A percentile compares a stretch with the other conserved stretches of the same genome.
Evolutionary conservation across 2,113 vertebrate species (phyloP).

Genomic region (Climacteris rufus): DNA sequence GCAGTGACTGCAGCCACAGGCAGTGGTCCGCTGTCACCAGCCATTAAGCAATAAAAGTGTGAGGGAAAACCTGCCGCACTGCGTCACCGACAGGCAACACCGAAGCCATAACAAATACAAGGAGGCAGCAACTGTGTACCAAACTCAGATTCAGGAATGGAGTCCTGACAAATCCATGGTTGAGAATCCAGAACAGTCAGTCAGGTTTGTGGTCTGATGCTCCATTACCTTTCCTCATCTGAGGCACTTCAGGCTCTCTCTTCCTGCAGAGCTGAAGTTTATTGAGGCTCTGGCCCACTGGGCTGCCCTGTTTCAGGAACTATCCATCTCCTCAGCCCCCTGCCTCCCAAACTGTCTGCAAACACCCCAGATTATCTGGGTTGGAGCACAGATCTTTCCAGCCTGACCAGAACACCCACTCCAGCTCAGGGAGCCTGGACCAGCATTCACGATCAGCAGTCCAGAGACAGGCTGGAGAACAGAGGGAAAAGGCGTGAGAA

Average conservation of each 20-base stretch:
- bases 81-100: not conserved
- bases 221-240: not conserved
- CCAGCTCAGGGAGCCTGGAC: not conserved
- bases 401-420: not conserved
- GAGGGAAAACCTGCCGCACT: not conserved
- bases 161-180: not conserved
- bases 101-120: not conserved
- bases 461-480: not conserved
- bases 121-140: not conserved
- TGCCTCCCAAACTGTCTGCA: not conserved
- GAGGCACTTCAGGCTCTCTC: not conserved
- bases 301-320: not conserved
- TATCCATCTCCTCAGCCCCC: not conserved
- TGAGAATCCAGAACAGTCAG: not conserved
- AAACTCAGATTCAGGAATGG: not conserved
- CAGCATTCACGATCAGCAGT: not conserved
- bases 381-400: not conserved
- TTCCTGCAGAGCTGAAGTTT: not conserved
- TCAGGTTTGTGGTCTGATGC: not conserved
- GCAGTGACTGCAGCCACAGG: not conserved
- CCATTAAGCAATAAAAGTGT: not conserved
- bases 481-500: not conserved
- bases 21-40: not conserved
- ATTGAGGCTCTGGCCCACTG: not conserved
- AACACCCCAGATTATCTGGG: not conserved